Conservation (phyloP, 2,113 vertebrate species). For the Meleagris gallopavo region DNA sequence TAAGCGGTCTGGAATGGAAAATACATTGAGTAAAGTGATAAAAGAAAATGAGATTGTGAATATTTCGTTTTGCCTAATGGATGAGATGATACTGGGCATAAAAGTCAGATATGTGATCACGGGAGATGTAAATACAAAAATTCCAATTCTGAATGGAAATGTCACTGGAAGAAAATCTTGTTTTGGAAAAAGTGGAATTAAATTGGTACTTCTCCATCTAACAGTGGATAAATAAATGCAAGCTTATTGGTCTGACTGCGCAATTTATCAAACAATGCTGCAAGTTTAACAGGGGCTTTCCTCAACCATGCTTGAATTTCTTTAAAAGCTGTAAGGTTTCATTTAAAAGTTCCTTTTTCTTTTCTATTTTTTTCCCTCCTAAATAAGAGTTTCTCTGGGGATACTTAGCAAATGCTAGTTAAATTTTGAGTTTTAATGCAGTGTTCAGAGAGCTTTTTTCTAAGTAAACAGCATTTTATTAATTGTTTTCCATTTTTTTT, state of each 20-base stretch:
- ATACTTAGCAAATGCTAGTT: conserved; percentile 14
- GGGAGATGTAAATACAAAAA: not conserved
- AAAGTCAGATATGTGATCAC: not conserved
- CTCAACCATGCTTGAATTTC: conserved; percentile 32
- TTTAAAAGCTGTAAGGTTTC: not conserved
- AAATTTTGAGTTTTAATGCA: not conserved
- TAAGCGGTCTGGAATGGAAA: not conserved
- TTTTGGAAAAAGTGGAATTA: not conserved
- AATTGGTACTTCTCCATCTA: not conserved
- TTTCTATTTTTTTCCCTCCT: conserved; percentile 24
- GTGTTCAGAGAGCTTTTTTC: conserved; percentile 33
- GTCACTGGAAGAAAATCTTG: not conserved
- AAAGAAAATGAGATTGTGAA: not conserved
- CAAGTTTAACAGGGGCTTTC: not conserved
- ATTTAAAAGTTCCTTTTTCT: conserved; percentile 11
- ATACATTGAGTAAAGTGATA: not conserved
- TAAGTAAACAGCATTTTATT: conserved; percentile 55
- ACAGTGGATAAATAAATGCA: not conserved
- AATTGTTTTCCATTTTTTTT: conserved; percentile 76
- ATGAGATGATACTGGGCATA: not conserved
- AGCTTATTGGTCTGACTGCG: not conserved
- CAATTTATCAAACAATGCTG: not conserved
- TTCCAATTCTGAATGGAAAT: not conserved
- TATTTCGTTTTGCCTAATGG: not conserved
- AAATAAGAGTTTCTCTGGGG: conserved; percentile 5